A percentile compares a stretch with the other conserved stretches of the same genome.
phyloP scores from a whole-genome alignment of 2,113 vertebrate genomes.

The Semicossyphus pulcher region DNA sequence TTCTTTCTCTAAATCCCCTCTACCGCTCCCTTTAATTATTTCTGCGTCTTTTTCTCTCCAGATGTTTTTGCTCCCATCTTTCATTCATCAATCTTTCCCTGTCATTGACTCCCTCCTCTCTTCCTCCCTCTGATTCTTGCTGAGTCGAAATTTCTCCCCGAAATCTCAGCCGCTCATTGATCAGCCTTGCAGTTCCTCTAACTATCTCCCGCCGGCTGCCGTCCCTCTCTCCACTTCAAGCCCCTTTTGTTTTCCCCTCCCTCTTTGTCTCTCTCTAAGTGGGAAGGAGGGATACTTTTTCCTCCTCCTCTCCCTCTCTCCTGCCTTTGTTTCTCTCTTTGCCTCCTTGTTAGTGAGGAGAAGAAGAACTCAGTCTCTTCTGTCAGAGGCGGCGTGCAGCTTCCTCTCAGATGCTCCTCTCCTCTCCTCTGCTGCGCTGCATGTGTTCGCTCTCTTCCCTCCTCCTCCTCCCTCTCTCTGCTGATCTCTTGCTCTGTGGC shows the following conservation, averaged over 20 bases:
- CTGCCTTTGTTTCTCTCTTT: constrained; percentile 26
- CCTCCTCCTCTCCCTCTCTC: constrained; percentile 34
- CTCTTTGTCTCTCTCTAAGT: constrained; percentile 59
- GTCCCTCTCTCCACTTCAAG: constrained; percentile 40
- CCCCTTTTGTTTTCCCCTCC: constrained; percentile 36
- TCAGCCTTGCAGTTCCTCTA: constrained; percentile 69
- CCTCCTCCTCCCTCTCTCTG: constrained; percentile 60
- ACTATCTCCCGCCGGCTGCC: constrained; percentile 61
- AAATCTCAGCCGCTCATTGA: constrained; percentile 74
- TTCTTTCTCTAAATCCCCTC: constrained; percentile 2
- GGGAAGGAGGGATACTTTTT: constrained; percentile 58
- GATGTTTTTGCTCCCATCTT: constrained; percentile 66
- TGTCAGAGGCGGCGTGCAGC: constrained; percentile 61
- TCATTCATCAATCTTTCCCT: constrained; percentile 65
- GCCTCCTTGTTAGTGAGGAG: constrained; percentile 61
- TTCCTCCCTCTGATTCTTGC: constrained; percentile 45
- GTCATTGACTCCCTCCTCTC: constrained; percentile 34
- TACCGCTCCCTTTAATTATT: constrained; percentile 52
- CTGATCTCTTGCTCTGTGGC: constrained; percentile 76
- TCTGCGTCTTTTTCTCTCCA: constrained; percentile 65
- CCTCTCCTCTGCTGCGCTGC: constrained; percentile 66
- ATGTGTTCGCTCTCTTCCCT: constrained; percentile 63
- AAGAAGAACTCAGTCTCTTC: constrained; percentile 46
- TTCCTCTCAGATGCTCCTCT: constrained; percentile 67
- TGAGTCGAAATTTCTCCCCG: constrained; percentile 73